These are phyloP conservation scores for Beroe ovata DNA, from an alignment of 37 sponge, comb jelly and placozoan species.

Conservation along the genomic window DNA sequence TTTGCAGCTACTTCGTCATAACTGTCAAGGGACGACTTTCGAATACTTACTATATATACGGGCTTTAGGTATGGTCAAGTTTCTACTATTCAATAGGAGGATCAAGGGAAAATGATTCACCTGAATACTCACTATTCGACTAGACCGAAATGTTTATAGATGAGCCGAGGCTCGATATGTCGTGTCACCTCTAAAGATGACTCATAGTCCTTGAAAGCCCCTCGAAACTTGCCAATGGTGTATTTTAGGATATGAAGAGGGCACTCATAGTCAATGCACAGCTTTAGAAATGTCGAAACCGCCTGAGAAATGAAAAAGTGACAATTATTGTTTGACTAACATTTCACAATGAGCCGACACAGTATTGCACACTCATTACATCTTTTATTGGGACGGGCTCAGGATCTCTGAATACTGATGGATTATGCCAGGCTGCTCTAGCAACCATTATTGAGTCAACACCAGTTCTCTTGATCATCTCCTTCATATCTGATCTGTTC, in stretches of 20 bases:
- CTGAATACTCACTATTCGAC: constrained; percentile 57
- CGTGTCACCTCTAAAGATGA: constrained; percentile 1
- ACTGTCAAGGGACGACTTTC: too few relatives aligned
- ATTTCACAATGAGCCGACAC: too few relatives aligned
- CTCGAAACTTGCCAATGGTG: constrained; percentile 53
- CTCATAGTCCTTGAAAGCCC: not conserved
- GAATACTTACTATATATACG: too few relatives aligned
- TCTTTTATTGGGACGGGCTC: constrained; percentile 8
- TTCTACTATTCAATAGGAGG: too few relatives aligned
- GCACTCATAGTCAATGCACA: constrained; percentile 44
- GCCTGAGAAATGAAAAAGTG: not conserved
- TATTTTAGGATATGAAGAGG: constrained; percentile 44
- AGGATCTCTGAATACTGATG: constrained; percentile 86
- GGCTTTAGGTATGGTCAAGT: too few relatives aligned
- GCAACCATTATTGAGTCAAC: constrained; percentile 86
- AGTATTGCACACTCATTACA: too few relatives aligned
- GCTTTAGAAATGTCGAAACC: constrained; percentile 3
- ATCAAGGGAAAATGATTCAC: too few relatives aligned
- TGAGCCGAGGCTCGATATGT: constrained; percentile 34
- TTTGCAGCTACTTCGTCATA: constrained; percentile 14
- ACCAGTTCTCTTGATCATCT: constrained; percentile 34
- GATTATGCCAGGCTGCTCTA: constrained; percentile 89
- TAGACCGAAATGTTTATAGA: constrained; percentile 51
- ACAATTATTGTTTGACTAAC: not conserved
- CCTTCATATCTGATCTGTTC: constrained; percentile 12